phyloP scores from a whole-genome alignment of 2,888 invertebrate genomes.

The Cetonia aurata region DNA sequence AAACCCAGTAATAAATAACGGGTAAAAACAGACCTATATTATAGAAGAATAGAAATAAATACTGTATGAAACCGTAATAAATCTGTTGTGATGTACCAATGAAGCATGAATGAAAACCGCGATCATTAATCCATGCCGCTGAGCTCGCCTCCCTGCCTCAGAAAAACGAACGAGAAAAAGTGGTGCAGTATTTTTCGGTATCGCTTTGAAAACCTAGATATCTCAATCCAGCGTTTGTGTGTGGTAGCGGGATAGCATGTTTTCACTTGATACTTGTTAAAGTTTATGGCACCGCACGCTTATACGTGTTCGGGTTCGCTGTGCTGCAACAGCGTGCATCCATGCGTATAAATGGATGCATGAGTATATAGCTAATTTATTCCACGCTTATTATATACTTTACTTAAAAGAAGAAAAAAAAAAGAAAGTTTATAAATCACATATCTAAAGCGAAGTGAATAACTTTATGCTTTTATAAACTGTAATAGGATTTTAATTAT shows the following conservation, averaged over 20 bases:
- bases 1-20: slow-evolving; percentile 41
- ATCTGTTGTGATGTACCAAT: slow-evolving; percentile 59
- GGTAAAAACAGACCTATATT: slow-evolving; percentile 50
- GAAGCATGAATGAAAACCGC: slow-evolving; percentile 64
- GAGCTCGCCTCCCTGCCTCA: slow-evolving; percentile 23
- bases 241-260: slow-evolving; percentile 57
- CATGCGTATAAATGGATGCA: too few relatives aligned
- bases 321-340: slow-evolving; percentile 48
- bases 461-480: too few relatives aligned
- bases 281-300: slow-evolving; percentile 52
- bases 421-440: too few relatives aligned
- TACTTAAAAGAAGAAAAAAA: too few relatives aligned
- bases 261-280: slow-evolving; percentile 57
- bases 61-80: slow-evolving; percentile 58
- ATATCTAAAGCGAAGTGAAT: too few relatives aligned
- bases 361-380: slow-evolving; percentile 47
- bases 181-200: slow-evolving; percentile 59
- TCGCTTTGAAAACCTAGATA: slow-evolving; percentile 58
- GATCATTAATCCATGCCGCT: slow-evolving; percentile 59
- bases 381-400: slow-evolving; percentile 38
- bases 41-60: slow-evolving; percentile 53
- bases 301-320: slow-evolving; percentile 9
- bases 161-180: slow-evolving; percentile 55
- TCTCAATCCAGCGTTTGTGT: slow-evolving; percentile 58
- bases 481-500: too few relatives aligned